A percentile compares a stretch with the other conserved stretches of the same genome.
These are phyloP conservation scores for Eumeta japonica DNA, from an alignment of 1,140 invertebrate genomes.

Conservation along the genomic window DNA sequence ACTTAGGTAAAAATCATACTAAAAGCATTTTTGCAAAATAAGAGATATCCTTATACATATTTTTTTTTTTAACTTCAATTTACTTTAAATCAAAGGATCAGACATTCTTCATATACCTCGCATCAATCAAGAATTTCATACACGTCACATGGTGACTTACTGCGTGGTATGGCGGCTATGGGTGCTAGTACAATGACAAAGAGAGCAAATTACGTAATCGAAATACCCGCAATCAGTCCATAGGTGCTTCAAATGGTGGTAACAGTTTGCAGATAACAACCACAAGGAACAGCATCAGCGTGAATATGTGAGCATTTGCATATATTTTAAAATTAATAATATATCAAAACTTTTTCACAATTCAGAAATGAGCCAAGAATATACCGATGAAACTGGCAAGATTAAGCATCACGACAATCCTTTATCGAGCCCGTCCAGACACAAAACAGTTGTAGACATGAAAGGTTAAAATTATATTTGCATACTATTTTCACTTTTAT, in stretches of 20 bases:
- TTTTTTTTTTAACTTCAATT: no score
- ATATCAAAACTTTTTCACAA: no score
- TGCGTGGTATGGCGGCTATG: constrained; percentile 67
- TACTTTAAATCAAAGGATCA: no score
- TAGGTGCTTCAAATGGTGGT: constrained; percentile 48
- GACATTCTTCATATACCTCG: constrained; percentile 92
- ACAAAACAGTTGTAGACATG: constrained; percentile 88
- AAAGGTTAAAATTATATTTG: constrained; percentile 84
- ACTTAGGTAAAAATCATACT: no score
- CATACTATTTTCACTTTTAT: neutral
- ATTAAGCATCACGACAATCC: constrained; percentile 83
- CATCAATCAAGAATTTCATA: constrained; percentile 89
- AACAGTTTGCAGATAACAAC: constrained; percentile 50
- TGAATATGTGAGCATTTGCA: no score
- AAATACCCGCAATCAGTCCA: constrained; percentile 73
- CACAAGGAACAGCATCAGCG: no score
- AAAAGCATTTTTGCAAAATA: no score
- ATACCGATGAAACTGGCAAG: constrained; percentile 78
- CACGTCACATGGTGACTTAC: constrained; percentile 87
- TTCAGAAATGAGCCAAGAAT: constrained; percentile 50
- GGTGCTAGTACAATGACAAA: no score
- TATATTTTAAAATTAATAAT: no score
- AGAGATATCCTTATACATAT: no score
- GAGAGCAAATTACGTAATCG: constrained; percentile 65
- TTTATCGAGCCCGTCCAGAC: constrained; percentile 83